These are phyloP conservation scores for Odocoileus hemionus DNA, from an alignment of 2,113 vertebrate species.

Conservation along the genomic window DNA sequence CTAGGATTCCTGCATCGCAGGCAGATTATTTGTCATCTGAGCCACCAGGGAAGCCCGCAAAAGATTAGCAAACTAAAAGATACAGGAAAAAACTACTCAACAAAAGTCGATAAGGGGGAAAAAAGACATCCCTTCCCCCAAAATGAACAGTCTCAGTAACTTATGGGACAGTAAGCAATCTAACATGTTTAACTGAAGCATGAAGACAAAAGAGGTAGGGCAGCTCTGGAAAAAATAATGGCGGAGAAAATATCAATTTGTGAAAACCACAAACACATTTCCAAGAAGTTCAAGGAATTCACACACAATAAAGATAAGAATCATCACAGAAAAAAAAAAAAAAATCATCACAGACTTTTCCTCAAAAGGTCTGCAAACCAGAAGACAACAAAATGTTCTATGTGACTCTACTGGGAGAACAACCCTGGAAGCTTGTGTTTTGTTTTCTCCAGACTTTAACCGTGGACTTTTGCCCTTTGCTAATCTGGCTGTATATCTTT, in stretches of 20 bases:
- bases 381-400: background rate
- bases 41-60: background rate
- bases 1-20: background rate
- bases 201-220: background rate
- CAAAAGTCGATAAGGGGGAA: background rate
- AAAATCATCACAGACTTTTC: background rate
- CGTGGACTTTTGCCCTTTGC: background rate
- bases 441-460: background rate
- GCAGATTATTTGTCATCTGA: background rate
- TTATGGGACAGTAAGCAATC: background rate
- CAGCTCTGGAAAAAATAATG: background rate
- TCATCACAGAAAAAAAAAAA: background rate
- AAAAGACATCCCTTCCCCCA: background rate
- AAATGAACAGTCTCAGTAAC: background rate
- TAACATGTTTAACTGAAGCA: background rate
- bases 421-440: background rate
- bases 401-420: background rate
- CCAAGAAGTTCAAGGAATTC: background rate
- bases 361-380: background rate
- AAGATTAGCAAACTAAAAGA: background rate
- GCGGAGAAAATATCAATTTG: background rate
- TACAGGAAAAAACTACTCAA: background rate
- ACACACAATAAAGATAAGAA: background rate
- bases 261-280: background rate
- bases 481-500: background rate